phyloP scores from a whole-genome alignment of 1,140 invertebrate genomes.

The Halotydeus destructor region DNA sequence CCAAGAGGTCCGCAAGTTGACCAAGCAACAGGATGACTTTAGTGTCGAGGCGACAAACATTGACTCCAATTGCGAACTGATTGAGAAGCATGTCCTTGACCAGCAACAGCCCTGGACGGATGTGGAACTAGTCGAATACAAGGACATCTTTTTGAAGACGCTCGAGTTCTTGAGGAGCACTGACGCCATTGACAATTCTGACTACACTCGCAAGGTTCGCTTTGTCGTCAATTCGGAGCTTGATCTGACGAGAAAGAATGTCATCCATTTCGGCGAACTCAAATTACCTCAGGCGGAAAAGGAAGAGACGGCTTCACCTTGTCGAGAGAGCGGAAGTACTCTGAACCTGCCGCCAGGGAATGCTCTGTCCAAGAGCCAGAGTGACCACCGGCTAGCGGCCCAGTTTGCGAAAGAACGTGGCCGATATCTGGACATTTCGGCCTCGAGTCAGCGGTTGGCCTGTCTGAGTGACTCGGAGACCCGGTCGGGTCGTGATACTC shows the following conservation, averaged over 20 bases:
- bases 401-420: constrained; percentile 35
- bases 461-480: no score
- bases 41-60: constrained; percentile 81
- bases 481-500: no score
- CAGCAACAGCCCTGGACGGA: constrained; percentile 25
- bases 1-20: constrained; percentile 56
- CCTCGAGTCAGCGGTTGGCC: no score
- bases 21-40: constrained; percentile 69
- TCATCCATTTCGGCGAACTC: constrained; percentile 64
- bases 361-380: constrained; percentile 65
- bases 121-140: constrained; percentile 48
- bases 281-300: constrained; percentile 34
- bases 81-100: constrained; percentile 58
- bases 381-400: constrained; percentile 68
- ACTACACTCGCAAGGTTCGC: constrained; percentile 59
- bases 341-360: constrained; percentile 16
- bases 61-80: constrained; percentile 78
- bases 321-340: background rate
- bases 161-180: constrained; percentile 74
- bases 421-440: background rate
- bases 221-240: constrained; percentile 70
- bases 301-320: background rate
- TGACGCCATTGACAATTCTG: constrained; percentile 53
- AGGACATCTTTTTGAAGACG: constrained; percentile 79
- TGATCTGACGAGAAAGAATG: constrained; percentile 60